phyloP scores from a whole-genome alignment of 2,113 vertebrate species.

The Festucalex cinctus region DNA sequence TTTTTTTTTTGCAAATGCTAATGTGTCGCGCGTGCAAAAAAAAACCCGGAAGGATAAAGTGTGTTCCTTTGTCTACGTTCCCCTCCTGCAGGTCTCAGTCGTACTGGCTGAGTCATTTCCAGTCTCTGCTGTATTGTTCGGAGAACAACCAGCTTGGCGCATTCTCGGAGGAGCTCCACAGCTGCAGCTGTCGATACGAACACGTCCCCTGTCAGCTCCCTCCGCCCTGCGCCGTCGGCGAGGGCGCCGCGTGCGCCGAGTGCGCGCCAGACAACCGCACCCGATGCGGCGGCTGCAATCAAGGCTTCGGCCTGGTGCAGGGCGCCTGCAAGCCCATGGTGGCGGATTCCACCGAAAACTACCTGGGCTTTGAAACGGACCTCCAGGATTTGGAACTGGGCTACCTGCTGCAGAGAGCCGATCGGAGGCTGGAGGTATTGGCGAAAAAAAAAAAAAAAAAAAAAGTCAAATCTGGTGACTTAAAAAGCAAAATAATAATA shows the following conservation, averaged over 20 bases:
- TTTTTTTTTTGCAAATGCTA: too few relatives aligned
- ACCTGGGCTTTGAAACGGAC: conserved; percentile 93
- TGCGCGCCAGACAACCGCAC: conserved; percentile 90
- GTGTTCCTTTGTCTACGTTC: conserved; percentile 8
- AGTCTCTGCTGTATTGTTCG: conserved; percentile 93
- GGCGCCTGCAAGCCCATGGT: conserved; percentile 89
- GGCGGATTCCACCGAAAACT: conserved; percentile 92
- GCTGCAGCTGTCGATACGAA: conserved; percentile 86
- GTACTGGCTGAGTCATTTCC: conserved; percentile 90
- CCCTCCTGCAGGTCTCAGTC: conserved; percentile 77
- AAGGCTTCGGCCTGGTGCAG: conserved; percentile 84
- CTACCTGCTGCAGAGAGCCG: conserved; percentile 87
- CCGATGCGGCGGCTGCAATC: conserved; percentile 89
- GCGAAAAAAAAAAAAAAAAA: background rate
- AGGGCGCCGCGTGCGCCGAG: conserved; percentile 76
- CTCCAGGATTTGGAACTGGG: conserved; percentile 92
- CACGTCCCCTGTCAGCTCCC: conserved; percentile 81
- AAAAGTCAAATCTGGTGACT: background rate
- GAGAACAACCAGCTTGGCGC: conserved; percentile 92
- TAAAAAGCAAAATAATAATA: too few relatives aligned
- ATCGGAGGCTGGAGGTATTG: conserved; percentile 82
- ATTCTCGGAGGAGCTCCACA: conserved; percentile 90
- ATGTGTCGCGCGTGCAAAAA: background rate
- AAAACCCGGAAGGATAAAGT: background rate
- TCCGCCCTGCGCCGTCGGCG: conserved; percentile 84